A percentile compares a stretch with the other conserved stretches of the same genome.
phyloP scores from a whole-genome alignment of 2,113 vertebrate species.

The Aphyosemion australe region DNA sequence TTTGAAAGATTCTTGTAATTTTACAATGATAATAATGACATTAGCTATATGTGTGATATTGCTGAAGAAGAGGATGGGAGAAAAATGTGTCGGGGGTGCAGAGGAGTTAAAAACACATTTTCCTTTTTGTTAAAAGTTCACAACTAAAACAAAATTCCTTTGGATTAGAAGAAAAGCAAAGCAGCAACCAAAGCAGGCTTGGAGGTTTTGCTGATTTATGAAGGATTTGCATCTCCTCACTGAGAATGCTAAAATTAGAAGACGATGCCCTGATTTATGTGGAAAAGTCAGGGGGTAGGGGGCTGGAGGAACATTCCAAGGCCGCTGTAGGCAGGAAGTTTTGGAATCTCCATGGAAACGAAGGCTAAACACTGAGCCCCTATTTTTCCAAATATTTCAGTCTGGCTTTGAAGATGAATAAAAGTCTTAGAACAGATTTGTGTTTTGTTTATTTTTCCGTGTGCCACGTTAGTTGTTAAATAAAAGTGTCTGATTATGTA shows the following conservation, averaged over 20 bases:
- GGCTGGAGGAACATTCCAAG: slow-evolving; percentile 74
- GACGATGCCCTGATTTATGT: slow-evolving; percentile 72
- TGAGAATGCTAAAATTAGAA: slow-evolving; percentile 66
- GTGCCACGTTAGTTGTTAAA: no score
- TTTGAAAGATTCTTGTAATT: no score
- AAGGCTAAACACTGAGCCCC: slow-evolving; percentile 80
- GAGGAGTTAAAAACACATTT: no score
- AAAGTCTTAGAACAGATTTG: slow-evolving; percentile 41
- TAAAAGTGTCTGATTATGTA: not conserved
- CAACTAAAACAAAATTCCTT: no score
- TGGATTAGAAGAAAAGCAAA: no score
- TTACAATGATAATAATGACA: no score
- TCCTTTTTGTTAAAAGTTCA: no score
- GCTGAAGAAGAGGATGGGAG: no score
- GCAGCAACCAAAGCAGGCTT: no score
- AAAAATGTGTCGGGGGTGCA: no score
- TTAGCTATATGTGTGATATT: no score
- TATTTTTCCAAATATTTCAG: slow-evolving; percentile 46
- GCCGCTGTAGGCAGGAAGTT: slow-evolving; percentile 78
- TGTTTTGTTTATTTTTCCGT: slow-evolving; percentile 30
- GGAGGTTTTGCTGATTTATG: not conserved
- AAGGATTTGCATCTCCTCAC: slow-evolving; percentile 51
- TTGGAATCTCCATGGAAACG: slow-evolving; percentile 80
- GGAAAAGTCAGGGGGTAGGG: slow-evolving; percentile 60
- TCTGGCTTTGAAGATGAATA: slow-evolving; percentile 55